Base-by-base conservation (phyloP, 1,140 invertebrate genomes). In the Manduca sexta region DNA sequence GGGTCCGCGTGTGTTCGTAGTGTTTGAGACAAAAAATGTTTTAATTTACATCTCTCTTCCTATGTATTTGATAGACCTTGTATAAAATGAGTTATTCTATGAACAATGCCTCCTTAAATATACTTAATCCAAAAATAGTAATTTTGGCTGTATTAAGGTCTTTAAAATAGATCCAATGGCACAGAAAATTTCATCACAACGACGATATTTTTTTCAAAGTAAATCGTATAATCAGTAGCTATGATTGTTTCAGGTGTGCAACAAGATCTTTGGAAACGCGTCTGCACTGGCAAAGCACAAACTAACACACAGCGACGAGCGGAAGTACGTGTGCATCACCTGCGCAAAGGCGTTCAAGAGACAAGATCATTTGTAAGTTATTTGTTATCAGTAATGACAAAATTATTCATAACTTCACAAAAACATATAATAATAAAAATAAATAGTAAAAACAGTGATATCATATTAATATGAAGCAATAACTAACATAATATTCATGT, bases 291-390 rank as follows among this genome's bases (percentile, higher is more conserved):
- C 97, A 46, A 99, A 99, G 86, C 97, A 98, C 89, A 97, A 97
- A 87, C 88, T 98, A 82, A 98, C 97, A 59, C 97, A 99, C 89
- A 98, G 96, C 86, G 97, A 99, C 86, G 97, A 99, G 80, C 87
- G 97, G 65, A 97, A 98, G 87, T 98, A 98, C 86, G 93, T 97
- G 51, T 99, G 97, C 86, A 92, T 90, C 63, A 93, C 97, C 79
- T 99, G 97, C 86, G 92, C 94, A 45, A 99, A 99, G 88, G 97
- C 97, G 60, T 99, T 99, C 89, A 99, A 99, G 88, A 91, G 97
- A 82, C 97, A 98, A 88, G 97, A 99, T 89, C 97, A 99, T 89
- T 91, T 99, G 95, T 97, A 89, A 96, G 95, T 96, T 65, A 40
- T 12, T 2, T 5, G 31, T 10, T 13, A 47, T 39, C 45, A 47